A percentile compares a stretch with the other conserved stretches of the same genome.
phyloP scores from a whole-genome alignment of 2,888 invertebrate genomes.

The Euproctis similis region DNA sequence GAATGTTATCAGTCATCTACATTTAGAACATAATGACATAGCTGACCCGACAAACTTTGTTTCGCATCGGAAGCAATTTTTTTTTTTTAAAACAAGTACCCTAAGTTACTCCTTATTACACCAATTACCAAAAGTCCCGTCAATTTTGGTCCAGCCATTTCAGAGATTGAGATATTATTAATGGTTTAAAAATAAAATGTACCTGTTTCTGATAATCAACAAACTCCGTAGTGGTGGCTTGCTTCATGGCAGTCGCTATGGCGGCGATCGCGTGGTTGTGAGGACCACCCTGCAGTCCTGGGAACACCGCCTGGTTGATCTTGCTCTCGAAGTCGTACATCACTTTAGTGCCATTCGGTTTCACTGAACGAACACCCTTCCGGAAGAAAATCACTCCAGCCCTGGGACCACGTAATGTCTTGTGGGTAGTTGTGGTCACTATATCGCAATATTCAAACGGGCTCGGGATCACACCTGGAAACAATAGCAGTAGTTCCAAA shows the following conservation, averaged over 20 bases:
- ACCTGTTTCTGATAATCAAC: conserved; percentile 89
- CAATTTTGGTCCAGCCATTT: too few relatives aligned
- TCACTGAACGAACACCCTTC: conserved; percentile 87
- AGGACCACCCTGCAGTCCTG: conserved; percentile 97
- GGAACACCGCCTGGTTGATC: conserved; percentile 94
- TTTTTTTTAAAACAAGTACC: too few relatives aligned
- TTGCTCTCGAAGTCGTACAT: conserved; percentile 91
- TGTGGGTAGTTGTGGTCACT: conserved; percentile 96
- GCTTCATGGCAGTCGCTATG: conserved; percentile 95
- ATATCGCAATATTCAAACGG: conserved; percentile 94
- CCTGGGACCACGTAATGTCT: conserved; percentile 91
- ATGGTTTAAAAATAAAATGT: too few relatives aligned
- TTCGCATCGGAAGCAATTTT: too few relatives aligned
- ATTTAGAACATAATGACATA: too few relatives aligned
- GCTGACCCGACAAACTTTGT: too few relatives aligned
- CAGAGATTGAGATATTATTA: too few relatives aligned
- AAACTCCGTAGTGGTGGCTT: conserved; percentile 88
- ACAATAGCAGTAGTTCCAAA: too few relatives aligned
- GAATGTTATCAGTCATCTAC: too few relatives aligned
- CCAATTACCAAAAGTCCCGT: too few relatives aligned
- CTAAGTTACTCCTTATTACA: too few relatives aligned
- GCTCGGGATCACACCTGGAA: conserved; percentile 83
- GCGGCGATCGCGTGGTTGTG: conserved; percentile 98
- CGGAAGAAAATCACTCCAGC: conserved; percentile 95
- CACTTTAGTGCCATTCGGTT: conserved; percentile 86